Conservation (phyloP, 2,888 invertebrate species). For the Lasioglossum villosulum region DNA sequence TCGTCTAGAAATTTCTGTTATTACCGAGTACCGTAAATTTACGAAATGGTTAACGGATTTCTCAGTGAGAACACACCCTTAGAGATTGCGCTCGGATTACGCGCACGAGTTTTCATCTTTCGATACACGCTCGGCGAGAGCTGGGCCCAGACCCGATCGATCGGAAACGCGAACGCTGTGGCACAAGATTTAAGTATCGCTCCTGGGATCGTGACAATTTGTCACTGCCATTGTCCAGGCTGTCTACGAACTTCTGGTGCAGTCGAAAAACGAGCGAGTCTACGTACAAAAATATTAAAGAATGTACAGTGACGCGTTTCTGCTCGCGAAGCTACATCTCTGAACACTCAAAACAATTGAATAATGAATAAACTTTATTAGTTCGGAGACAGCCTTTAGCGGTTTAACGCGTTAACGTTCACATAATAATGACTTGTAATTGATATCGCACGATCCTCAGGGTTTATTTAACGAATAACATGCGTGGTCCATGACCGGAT, state of each 20-base stretch:
- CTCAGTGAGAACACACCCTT: background rate
- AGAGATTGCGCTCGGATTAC: background rate
- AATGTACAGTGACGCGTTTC: background rate
- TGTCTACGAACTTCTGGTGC: background rate
- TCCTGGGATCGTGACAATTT: background rate
- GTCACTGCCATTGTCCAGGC: background rate
- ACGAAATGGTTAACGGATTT: background rate
- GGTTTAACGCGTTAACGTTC: background rate
- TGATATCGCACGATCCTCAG: background rate
- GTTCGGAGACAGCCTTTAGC: background rate
- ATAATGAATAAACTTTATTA: background rate
- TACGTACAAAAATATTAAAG: background rate
- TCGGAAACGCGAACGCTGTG: background rate
- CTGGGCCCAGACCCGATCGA: constrained; percentile 25
- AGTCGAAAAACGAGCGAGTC: background rate
- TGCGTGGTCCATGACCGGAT: background rate
- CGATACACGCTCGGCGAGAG: background rate
- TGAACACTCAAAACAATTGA: too few species aligned
- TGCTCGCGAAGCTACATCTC: background rate
- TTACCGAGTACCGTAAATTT: background rate
- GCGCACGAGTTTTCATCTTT: background rate
- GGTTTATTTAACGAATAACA: background rate
- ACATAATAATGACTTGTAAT: background rate
- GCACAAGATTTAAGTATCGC: background rate
- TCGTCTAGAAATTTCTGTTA: background rate